Evolutionary conservation across 2,888 invertebrate species (phyloP).

Genomic region (Zelleria hepariella): DNA sequence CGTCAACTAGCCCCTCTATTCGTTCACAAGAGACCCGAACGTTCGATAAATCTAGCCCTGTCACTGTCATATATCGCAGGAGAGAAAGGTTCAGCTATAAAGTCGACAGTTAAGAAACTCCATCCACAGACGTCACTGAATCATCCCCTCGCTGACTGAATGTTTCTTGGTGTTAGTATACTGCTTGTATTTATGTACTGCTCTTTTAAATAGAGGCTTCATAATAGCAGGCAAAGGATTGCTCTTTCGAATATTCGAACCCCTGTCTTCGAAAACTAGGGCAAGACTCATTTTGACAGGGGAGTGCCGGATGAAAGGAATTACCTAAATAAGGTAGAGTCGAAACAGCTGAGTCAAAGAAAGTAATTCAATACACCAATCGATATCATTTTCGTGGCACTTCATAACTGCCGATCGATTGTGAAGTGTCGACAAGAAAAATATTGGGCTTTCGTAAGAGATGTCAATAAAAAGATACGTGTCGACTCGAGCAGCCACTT

Average conservation of each 20-base stretch:
- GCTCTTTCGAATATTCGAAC: no score
- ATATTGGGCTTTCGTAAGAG: slow-evolving; percentile 28
- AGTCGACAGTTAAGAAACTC: neutral
- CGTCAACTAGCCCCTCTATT: neutral
- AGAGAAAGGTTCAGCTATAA: neutral
- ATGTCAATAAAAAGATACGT: slow-evolving; percentile 71
- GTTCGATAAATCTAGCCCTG: neutral
- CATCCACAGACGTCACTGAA: neutral
- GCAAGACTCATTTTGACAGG: neutral
- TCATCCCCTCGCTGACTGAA: neutral
- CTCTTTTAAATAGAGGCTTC: no score
- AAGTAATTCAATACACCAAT: slow-evolving; percentile 11
- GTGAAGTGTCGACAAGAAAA: slow-evolving; percentile 56
- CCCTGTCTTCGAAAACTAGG: no score
- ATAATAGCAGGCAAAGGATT: no score
- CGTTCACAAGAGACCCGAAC: neutral
- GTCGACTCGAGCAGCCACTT: slow-evolving; percentile 68
- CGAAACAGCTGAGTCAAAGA: neutral
- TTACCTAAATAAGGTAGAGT: neutral
- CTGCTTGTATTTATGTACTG: neutral
- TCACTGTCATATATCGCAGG: neutral
- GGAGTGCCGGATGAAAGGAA: neutral
- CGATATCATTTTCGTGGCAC: slow-evolving; percentile 33
- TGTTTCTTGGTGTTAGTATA: neutral
- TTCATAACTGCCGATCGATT: slow-evolving; percentile 37